Percentiles rank a stretch among this genome's conserved stretches.
phyloP scores from a whole-genome alignment of 2,113 vertebrate genomes.

The Oostethus manadensis region DNA sequence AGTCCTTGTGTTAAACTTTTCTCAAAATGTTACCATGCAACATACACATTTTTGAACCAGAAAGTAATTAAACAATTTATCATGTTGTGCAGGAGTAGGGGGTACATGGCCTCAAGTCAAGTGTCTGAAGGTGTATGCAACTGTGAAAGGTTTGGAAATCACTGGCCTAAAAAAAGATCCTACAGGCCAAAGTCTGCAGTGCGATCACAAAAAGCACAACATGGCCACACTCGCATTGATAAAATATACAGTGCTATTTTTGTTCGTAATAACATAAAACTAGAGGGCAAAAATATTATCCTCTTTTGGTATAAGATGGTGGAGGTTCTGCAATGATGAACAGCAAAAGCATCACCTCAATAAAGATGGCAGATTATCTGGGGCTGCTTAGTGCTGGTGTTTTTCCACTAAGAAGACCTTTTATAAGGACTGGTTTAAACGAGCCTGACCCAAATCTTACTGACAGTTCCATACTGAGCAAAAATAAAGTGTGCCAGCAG shows the following conservation, averaged over 20 bases:
- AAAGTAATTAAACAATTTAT: too few species aligned
- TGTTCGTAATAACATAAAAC: background rate
- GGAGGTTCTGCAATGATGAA: background rate
- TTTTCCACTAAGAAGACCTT: background rate
- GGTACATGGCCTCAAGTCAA: too few species aligned
- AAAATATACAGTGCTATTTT: background rate
- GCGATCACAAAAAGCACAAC: too few species aligned
- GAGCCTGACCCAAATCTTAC: background rate
- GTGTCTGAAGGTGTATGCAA: too few species aligned
- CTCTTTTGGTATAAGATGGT: background rate
- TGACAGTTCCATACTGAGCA: background rate
- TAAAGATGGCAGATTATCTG: background rate
- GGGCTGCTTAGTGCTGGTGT: background rate
- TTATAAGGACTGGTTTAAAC: background rate
- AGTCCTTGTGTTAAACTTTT: too few species aligned
- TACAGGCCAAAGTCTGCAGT: too few species aligned
- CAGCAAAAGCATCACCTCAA: background rate
- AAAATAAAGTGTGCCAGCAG: background rate
- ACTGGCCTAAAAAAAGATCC: too few species aligned
- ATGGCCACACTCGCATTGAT: background rate
- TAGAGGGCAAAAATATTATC: background rate
- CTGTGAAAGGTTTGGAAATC: too few species aligned
- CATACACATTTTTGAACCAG: too few species aligned
- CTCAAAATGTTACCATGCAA: too few species aligned
- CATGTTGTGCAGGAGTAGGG: too few species aligned